Percentiles rank a stretch among this genome's conserved stretches.
These are phyloP conservation scores for Capricornis sumatraensis DNA, from an alignment of 2,113 vertebrate genomes.

Conservation along the genomic window DNA sequence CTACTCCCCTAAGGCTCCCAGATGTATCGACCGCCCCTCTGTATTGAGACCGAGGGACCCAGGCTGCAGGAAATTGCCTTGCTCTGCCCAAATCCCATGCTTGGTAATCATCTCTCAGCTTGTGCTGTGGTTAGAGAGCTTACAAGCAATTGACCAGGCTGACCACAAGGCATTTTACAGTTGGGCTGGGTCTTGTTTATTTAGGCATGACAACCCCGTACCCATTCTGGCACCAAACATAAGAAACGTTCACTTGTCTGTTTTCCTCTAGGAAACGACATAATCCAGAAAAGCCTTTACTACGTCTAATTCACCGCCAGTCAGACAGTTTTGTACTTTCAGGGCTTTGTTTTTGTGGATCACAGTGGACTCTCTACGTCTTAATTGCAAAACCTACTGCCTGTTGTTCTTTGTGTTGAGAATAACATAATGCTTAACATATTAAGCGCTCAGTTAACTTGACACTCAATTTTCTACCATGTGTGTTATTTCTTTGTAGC, in stretches of 20 bases:
- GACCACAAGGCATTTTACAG: accelerated
- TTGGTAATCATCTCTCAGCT: accelerated
- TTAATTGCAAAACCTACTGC: too few species aligned
- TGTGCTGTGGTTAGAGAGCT: accelerated
- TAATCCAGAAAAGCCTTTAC: neutral
- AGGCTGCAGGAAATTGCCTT: neutral
- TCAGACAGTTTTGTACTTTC: accelerated
- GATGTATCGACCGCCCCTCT: neutral
- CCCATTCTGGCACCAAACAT: neutral
- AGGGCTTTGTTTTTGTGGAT: neutral
- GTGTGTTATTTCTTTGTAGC: accelerated
- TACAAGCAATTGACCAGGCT: accelerated
- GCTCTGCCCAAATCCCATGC: too few species aligned
- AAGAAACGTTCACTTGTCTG: neutral
- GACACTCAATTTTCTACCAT: neutral
- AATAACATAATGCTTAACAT: neutral
- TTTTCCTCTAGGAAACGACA: neutral
- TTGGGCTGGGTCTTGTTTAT: too few species aligned
- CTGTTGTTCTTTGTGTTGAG: neutral
- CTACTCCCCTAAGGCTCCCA: neutral
- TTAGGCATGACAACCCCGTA: neutral
- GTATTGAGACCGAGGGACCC: neutral
- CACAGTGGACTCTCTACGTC: neutral
- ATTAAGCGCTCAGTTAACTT: accelerated
- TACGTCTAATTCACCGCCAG: accelerated